phyloP scores from a whole-genome alignment of 2,113 vertebrate species.

The Coreoperca whiteheadi region DNA sequence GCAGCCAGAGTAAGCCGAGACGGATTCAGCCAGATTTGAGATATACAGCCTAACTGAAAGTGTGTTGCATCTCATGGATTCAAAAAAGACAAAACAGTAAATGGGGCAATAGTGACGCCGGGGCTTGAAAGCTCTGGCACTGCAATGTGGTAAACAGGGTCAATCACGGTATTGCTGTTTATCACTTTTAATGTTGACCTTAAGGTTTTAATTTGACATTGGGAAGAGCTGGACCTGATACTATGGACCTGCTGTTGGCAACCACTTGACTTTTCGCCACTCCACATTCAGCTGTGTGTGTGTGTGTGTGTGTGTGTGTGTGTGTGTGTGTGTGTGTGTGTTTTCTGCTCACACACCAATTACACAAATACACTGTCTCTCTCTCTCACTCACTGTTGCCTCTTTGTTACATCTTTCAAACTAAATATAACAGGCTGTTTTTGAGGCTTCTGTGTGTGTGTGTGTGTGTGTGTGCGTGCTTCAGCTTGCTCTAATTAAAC shows the following conservation, averaged over 20 bases:
- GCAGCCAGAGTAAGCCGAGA: neutral
- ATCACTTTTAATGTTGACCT: neutral
- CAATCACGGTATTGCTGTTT: neutral
- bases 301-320: conserved; percentile 12
- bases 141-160: neutral
- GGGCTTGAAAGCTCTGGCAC: neutral
- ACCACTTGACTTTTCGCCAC: conserved; percentile 42
- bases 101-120: neutral
- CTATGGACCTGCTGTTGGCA: neutral
- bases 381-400: conserved; percentile 10
- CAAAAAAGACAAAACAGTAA: neutral
- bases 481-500: neutral
- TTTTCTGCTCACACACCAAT: conserved; percentile 16
- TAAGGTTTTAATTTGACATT: too few species aligned
- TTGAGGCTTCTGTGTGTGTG: conserved; percentile 10
- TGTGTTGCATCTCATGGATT: too few species aligned
- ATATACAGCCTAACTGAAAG: too few species aligned
- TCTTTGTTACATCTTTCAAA: conserved; percentile 25
- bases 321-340: neutral
- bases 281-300: neutral
- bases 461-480: neutral
- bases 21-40: neutral
- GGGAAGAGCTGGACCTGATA: neutral
- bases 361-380: neutral
- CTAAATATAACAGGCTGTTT: conserved; percentile 35